phyloP scores from a whole-genome alignment of 2,797 vertebrate genomes.

The Aeoliscus strigatus region DNA sequence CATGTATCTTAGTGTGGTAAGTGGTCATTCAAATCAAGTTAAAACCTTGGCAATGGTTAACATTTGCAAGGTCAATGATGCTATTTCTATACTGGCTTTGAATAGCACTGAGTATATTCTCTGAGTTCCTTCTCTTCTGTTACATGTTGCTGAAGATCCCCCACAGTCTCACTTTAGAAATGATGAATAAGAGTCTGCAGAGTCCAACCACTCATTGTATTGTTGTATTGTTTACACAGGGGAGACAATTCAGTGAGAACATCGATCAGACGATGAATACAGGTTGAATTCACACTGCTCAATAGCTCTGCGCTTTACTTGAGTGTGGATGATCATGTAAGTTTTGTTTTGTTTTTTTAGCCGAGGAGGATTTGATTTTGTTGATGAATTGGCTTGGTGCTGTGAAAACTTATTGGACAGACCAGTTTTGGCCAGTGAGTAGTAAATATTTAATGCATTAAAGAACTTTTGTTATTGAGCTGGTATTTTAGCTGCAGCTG shows the following conservation, averaged over 20 bases:
- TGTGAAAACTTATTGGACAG: conserved; percentile 60
- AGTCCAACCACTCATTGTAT: conserved; percentile 63
- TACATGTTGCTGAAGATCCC: conserved; percentile 28
- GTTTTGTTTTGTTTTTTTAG: conserved; percentile 56
- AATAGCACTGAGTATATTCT: conserved; percentile 29
- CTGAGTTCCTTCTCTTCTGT: conserved; percentile 25
- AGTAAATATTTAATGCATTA: conserved; percentile 70
- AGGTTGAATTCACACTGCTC: conserved; percentile 41
- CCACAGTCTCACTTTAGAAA: conserved; percentile 44
- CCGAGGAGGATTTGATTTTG: conserved; percentile 55
- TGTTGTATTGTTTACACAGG: conserved; percentile 64
- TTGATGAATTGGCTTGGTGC: conserved; percentile 59
- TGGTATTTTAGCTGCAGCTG: conserved; percentile 56
- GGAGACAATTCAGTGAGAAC: conserved; percentile 48
- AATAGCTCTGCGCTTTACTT: conserved; percentile 37
- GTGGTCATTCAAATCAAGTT: no score
- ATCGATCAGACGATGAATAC: conserved; percentile 56
- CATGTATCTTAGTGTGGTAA: no score
- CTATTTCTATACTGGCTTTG: conserved; percentile 11
- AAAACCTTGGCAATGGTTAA: conserved; percentile 25
- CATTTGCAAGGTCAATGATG: conserved; percentile 18
- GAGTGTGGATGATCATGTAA: conserved; percentile 49
- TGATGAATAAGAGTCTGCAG: conserved; percentile 59
- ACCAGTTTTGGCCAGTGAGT: conserved; percentile 43
- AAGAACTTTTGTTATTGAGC: conserved; percentile 69